Base-by-base conservation (phyloP, 2,888 invertebrate genomes). In the Scaptomyza flava region DNA sequence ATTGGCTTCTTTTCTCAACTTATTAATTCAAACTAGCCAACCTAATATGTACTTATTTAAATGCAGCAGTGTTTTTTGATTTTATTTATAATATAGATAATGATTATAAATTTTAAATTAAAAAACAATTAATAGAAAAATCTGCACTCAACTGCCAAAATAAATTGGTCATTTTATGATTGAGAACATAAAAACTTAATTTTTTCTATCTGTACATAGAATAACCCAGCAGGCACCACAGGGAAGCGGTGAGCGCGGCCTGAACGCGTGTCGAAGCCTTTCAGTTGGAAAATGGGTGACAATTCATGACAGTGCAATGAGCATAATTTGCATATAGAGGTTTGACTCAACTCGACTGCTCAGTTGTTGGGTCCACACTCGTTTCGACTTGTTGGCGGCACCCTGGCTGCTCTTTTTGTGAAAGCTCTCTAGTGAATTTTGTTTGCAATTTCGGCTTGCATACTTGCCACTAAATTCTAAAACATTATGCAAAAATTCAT, bases 201-300 rank as follows among this genome's bases (percentile, higher is more conserved):
- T 27, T 27, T 27, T 27, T 6, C 27, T 27, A 27, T 27, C 27
- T 27, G 27, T 27, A 27, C 6, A 6, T 1, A 17, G 17, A 6
- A 6, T 27, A 6, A 27, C 27, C 27, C 27, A 27, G 6, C 23
- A 5, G 23, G 23, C 23, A 27, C 14, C 38, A 12, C 38, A 27
- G 51, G 27, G 5, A 51, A 38, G 51, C 27, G 12, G 38, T 31
- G 45, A 34, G 8, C 53, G 64, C 54, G 72, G 61, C 62, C 54
- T 12, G 62, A 53, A 66, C 69, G 87, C 82, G 80, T 85, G 87
- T 84, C 79, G 85, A 78, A 82, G 79, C 73, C 88, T 84, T 81
- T 88, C 87, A 81, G 77, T 79, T 67, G 88, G 87, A 87, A 88
- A 87, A 87, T 87, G 82, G 81, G 76, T 81, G 85, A 87, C 89